Conservation (phyloP, 2,888 invertebrate species). For the Parochlus steinenii region DNA sequence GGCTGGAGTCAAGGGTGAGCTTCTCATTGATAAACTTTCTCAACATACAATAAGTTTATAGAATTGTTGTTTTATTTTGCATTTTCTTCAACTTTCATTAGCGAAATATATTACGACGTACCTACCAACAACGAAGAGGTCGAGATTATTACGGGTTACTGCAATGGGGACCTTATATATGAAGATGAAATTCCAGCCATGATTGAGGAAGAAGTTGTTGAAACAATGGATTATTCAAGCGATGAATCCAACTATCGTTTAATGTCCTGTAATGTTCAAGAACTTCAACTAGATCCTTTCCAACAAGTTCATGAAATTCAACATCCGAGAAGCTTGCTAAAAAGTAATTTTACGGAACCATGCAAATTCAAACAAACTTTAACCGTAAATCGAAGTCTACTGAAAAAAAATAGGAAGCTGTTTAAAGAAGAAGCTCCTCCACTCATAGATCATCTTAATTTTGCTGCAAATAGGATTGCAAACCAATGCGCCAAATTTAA, state of each 20-base stretch:
- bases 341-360: conserved; percentile 10
- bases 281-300: not conserved
- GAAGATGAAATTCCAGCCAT: conserved; percentile 36
- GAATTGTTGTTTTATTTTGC: no score
- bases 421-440: no score
- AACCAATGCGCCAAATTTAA: conserved; percentile 8
- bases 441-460: no score
- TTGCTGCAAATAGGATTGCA: not conserved
- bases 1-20: no score
- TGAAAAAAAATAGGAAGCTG: conserved; percentile 13
- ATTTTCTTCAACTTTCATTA: no score
- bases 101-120: no score
- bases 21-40: no score
- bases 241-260: conserved; percentile 1
- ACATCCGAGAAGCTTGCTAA: conserved; percentile 11
- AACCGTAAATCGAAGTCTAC: conserved; percentile 13
- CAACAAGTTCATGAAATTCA: not conserved
- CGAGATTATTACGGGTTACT: conserved; percentile 26
- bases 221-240: conserved; percentile 9
- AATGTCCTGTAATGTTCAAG: not conserved
- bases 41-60: no score
- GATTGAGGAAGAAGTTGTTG: conserved; percentile 25
- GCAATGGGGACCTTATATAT: conserved; percentile 32
- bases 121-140: conserved; percentile 26
- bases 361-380: conserved; percentile 17